phyloP scores from a whole-genome alignment of 1,140 invertebrate genomes.

The Leptinotarsa undecemlineata region DNA sequence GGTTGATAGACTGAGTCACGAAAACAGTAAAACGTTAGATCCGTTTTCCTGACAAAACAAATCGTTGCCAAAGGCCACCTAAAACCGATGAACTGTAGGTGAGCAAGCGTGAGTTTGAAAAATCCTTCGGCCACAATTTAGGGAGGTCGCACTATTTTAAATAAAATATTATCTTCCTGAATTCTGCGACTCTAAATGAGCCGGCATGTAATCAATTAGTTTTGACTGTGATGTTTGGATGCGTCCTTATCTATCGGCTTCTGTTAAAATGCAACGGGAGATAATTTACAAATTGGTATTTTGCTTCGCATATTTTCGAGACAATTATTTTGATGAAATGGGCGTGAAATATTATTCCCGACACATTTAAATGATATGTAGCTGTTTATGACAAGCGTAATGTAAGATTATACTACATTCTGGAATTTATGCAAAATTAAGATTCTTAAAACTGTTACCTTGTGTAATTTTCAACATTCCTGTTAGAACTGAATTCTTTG shows the following conservation, averaged over 20 bases:
- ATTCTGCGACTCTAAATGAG: constrained; percentile 13
- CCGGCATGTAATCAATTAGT: constrained; percentile 1
- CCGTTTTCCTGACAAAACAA: constrained; percentile 20
- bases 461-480: no score
- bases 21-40: neutral
- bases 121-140: neutral
- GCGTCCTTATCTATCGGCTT: neutral
- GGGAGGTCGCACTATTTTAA: neutral
- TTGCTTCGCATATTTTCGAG: constrained; percentile 7
- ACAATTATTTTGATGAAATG: neutral
- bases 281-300: constrained; percentile 1
- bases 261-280: neutral
- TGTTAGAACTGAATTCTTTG: no score
- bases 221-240: neutral
- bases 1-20: neutral
- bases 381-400: neutral
- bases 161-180: constrained; percentile 17
- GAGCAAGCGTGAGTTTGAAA: constrained; percentile 5
- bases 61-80: constrained; percentile 21
- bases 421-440: no score
- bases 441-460: no score
- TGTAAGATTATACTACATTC: no score
- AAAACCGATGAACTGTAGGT: constrained; percentile 16
- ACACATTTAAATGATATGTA: neutral
- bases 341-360: neutral